Conservation (phyloP, 2,797 vertebrate genomes). For the Luscinia luscinia region DNA sequence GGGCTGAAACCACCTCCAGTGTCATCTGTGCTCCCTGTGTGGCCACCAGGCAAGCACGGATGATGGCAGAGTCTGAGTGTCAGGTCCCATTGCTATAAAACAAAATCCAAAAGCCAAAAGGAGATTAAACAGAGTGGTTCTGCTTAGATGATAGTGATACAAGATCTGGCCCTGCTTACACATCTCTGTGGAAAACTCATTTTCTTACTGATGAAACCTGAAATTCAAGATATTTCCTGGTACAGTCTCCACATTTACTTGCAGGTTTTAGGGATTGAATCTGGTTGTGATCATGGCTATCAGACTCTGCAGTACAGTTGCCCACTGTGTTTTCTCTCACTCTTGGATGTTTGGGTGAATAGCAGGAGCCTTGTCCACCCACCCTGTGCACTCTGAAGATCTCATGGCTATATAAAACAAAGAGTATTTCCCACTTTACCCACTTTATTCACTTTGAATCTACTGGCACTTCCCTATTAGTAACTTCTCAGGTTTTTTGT, state of each 20-base stretch:
- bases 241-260: not conserved
- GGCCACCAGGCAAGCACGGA: not conserved
- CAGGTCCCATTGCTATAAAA: not conserved
- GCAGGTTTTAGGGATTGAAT: not conserved
- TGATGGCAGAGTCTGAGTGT: not conserved
- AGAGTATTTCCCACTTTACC: not conserved
- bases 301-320: fast-evolving
- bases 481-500: not conserved
- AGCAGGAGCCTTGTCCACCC: not conserved
- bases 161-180: not conserved
- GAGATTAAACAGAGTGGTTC: not conserved
- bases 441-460: not conserved
- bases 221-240: not conserved
- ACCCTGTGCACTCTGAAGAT: not conserved
- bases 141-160: not conserved
- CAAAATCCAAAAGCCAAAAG: not conserved
- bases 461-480: not conserved
- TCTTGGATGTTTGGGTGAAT: not conserved
- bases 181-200: not conserved
- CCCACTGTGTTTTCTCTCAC: not conserved
- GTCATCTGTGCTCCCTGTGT: not conserved
- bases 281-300: not conserved
- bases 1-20: not conserved
- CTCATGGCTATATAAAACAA: not conserved
- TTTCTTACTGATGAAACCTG: not conserved